Conservation (phyloP, 2,797 vertebrate genomes). For the Garrulus glandarius region DNA sequence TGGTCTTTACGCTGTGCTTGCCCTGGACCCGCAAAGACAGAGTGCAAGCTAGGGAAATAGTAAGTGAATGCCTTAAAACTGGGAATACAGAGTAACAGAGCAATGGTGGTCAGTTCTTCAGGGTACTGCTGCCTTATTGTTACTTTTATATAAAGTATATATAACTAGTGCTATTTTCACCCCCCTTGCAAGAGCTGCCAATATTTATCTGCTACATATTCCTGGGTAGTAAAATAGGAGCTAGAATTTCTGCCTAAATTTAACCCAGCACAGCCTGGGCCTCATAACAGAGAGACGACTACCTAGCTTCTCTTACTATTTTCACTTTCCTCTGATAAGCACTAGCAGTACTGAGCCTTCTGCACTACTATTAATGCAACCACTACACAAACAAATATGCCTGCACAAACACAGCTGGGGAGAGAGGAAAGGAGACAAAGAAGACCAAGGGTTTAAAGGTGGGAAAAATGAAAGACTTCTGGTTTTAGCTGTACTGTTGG, state of each 20-base stretch:
- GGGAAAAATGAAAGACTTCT: background rate
- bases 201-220: background rate
- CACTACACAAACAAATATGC: background rate
- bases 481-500: background rate
- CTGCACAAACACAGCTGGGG: background rate
- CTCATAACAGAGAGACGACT: background rate
- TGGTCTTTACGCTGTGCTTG: background rate
- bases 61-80: background rate
- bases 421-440: background rate
- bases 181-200: background rate
- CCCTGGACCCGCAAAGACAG: background rate
- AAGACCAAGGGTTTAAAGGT: background rate
- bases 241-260: background rate
- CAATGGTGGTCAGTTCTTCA: background rate
- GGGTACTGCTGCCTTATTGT: background rate
- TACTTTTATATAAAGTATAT: background rate
- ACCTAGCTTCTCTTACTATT: background rate
- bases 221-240: background rate
- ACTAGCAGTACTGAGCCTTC: background rate
- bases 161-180: background rate
- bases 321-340: background rate
- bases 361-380: background rate
- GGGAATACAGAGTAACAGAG: background rate
- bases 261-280: background rate
- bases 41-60: background rate